Percentiles rank a stretch among this genome's conserved stretches.
These are phyloP conservation scores for Petaurus breviceps DNA, from an alignment of 2,113 vertebrate species.

Conservation along the genomic window DNA sequence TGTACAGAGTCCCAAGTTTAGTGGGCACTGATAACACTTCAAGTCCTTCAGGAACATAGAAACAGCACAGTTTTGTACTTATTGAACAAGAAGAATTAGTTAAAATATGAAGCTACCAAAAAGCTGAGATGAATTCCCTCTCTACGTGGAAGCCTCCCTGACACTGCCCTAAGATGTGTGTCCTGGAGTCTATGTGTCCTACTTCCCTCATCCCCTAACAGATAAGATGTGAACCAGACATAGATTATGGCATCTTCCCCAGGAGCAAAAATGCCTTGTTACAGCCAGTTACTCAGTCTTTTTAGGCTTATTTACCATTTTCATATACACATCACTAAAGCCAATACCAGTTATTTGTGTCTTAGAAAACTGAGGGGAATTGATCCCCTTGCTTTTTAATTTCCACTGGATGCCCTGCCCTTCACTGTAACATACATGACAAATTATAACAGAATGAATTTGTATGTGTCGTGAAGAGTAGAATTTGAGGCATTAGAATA, in stretches of 20 bases:
- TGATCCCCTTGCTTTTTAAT: background rate
- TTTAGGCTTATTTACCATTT: background rate
- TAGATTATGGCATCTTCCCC: background rate
- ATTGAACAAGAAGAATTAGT: background rate
- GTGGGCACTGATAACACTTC: background rate
- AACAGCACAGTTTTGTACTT: background rate
- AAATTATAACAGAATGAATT: background rate
- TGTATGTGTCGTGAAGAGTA: background rate
- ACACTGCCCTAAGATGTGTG: background rate
- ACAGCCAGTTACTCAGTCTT: background rate
- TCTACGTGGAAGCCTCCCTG: background rate
- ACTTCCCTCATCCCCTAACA: background rate
- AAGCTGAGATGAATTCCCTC: background rate
- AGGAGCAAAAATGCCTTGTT: background rate
- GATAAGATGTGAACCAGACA: background rate
- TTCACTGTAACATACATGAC: background rate
- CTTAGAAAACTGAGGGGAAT: background rate
- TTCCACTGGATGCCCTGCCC: background rate
- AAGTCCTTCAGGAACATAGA: background rate
- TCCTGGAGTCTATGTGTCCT: background rate
- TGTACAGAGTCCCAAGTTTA: background rate
- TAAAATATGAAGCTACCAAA: background rate
- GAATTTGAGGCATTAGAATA: background rate
- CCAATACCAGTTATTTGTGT: background rate
- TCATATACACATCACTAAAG: background rate